Evolutionary conservation across 2,797 vertebrate genomes (phyloP), one percentile per base, ranked within the genome.

Genomic region (Pangasius mekongensis): DNA sequence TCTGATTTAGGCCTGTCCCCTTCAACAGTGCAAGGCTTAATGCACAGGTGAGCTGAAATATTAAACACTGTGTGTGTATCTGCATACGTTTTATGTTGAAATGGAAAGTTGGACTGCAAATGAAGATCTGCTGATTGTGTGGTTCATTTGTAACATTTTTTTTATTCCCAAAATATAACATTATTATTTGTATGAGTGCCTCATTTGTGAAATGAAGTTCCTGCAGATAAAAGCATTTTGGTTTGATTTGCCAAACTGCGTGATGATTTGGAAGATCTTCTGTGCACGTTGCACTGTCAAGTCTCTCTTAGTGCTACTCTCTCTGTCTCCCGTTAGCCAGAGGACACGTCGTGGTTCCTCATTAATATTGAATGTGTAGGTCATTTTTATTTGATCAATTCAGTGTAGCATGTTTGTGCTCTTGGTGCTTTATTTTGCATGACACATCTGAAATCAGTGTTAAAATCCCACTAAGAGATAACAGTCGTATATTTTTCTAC

Each of bases 1-100:
- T 93, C 96, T 87, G 98, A 99, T 89, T 95, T 97, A 88, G 96
- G 95, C 86, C 91, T 97, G 94, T 95, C 97, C 78, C 96, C 97
- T 1, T 93, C 97, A 27, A 87, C 97, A 85, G 95, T 94, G 76
- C 96, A 96, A 76, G 96, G 97, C 88, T 94, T 97, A 54, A 91
- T 97, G 84, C 95, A 97, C 74, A 97, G 98, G 98, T 99, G 94
- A 93, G 95, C 91, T 87, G 83, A 11, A 30, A 54, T 66, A 58
- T 54, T 56, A 43, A 27, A n/a, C 58, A 27, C 13, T 47, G 39
- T 83, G 36, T 27, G n/a, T 20, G 20, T 33, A 5, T 66, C 22
- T 60, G 56, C 18, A 8, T 60, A 14, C 0, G 5, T 60, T 54
- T 78, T 11, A 18, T 30, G 27, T 54, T 54, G 14, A 3, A 30